Conservation (phyloP, 2,888 invertebrate species). For the Drosophila antonietae region DNA sequence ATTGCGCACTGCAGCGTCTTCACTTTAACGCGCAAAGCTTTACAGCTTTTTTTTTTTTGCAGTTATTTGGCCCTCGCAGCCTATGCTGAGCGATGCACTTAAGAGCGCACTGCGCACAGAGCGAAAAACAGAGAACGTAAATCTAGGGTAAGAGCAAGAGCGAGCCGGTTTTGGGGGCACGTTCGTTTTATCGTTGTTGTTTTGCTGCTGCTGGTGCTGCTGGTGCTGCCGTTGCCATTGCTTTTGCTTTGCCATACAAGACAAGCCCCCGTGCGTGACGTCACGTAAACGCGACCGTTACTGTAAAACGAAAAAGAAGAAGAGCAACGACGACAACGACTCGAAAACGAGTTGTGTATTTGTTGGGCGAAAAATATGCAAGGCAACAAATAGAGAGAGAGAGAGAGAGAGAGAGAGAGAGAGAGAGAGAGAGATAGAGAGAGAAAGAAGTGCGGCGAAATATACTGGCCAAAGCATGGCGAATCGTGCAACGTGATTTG, state of each 20-base stretch:
- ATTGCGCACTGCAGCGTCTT: slow-evolving; percentile 19
- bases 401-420: too few relatives aligned
- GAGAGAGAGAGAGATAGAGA: too few relatives aligned
- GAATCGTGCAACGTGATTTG: slow-evolving; percentile 58
- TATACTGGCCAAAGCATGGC: slow-evolving; percentile 1
- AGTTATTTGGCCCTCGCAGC: slow-evolving; percentile 8
- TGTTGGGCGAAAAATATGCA: slow-evolving; percentile 1
- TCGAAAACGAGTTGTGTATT: slow-evolving; percentile 35
- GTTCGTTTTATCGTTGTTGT: slow-evolving; percentile 40
- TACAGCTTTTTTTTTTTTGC: slow-evolving; percentile 8
- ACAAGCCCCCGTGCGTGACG: slow-evolving; percentile 81
- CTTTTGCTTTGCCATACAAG: slow-evolving; percentile 46
- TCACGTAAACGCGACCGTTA: slow-evolving; percentile 72
- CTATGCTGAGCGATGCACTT: slow-evolving; percentile 46
- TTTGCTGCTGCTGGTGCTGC: slow-evolving; percentile 16
- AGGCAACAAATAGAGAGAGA: background rate
- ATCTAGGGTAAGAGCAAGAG: slow-evolving; percentile 45
- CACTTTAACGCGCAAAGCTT: background rate
- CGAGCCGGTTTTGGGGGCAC: slow-evolving; percentile 69
- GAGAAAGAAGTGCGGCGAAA: background rate
- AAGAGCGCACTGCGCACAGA: slow-evolving; percentile 48
- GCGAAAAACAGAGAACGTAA: slow-evolving; percentile 14
- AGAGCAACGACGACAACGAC: slow-evolving; percentile 19
- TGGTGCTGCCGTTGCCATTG: slow-evolving; percentile 24
- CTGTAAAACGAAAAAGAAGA: slow-evolving; percentile 37